Conservation (phyloP, 2,888 invertebrate species). For the Pinctada fucata region DNA sequence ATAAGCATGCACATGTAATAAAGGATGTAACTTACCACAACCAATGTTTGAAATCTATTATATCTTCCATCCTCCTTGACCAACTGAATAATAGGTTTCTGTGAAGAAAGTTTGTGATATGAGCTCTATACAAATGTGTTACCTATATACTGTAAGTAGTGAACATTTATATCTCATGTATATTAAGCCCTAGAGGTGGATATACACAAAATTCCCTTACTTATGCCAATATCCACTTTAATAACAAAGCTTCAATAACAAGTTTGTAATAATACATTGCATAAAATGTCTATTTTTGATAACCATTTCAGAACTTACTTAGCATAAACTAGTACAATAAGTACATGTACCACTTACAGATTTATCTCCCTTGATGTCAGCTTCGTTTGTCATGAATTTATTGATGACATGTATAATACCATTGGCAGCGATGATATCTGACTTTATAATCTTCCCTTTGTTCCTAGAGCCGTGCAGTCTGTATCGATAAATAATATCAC, state of each 20-base stretch:
- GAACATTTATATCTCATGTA: too few species aligned
- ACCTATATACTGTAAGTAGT: too few species aligned
- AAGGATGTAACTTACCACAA: slow-evolving; percentile 45
- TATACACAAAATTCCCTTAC: too few species aligned
- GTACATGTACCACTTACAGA: slow-evolving; percentile 35
- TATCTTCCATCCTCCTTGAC: slow-evolving; percentile 51
- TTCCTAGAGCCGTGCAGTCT: slow-evolving; percentile 48
- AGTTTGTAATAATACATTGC: too few species aligned
- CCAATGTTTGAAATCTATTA: slow-evolving; percentile 49
- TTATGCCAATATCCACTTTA: too few species aligned
- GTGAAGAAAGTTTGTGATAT: slow-evolving; percentile 10
- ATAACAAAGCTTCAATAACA: too few species aligned
- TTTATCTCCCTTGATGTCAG: slow-evolving; percentile 50
- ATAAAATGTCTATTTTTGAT: too few species aligned
- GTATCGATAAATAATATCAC: slow-evolving; percentile 44
- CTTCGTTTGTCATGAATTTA: slow-evolving; percentile 57
- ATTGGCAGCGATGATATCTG: slow-evolving; percentile 65
- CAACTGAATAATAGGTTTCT: slow-evolving; percentile 51
- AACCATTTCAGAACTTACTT: too few species aligned
- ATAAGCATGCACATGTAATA: too few species aligned
- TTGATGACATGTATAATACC: slow-evolving; percentile 71
- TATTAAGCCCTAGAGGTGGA: too few species aligned
- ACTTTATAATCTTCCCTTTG: slow-evolving; percentile 55
- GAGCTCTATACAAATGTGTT: too few species aligned
- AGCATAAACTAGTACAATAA: too few species aligned